Base-by-base conservation (phyloP, 1,140 invertebrate genomes). In the Drosophila malerkotliana region DNA sequence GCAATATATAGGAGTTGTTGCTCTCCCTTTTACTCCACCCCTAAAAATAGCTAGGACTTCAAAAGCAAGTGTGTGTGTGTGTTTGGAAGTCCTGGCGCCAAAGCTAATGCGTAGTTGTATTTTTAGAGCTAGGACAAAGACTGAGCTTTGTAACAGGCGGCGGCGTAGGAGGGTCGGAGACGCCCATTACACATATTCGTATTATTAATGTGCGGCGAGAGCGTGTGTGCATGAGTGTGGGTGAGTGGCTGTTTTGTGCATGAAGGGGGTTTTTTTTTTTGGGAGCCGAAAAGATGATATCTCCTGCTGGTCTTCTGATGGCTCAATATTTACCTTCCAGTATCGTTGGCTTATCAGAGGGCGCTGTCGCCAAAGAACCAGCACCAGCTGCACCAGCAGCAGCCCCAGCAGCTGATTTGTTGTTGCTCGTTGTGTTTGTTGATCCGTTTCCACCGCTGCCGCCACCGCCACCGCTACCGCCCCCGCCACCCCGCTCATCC, bases 271-370 rank as follows among this genome's bases (percentile, higher is more conserved):
- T 7, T 15, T 21, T 21, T 3, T 6, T 7, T 15, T 12, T 18
- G 3, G 14, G 6, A 41, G 1, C n/a, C 3, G 32, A 34, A 15
- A 41, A 15, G 12, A 12, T 32, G 39, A n/a, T 28, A 28, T 37
- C 18, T 32, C 47, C 18, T 18, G 18, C 18, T 41, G 51, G 47
- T 48, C 24, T 51, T 39, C 8, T 39, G 12, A 62, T 62, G 44
- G 8, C 9, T 24, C 21, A 4, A 9, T 53, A 28, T 39, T 80
- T 88, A 91, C 90, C 90, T 91, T 91, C 90, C 53, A 91, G 64
- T 57, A 91, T 64, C 39, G 90, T 72, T 39, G 82, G 74, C 66
- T 91, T 91, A 73, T 91, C 55, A 24, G 73, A 47, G 10, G 14
- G 41, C 7, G 41, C 41, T 5, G 41, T 7, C 53, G 55, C 53